Evolutionary conservation across 2,888 invertebrate genomes (phyloP), one percentile per base, ranked within the genome.

Genomic region (Drosophila pullipes): DNA sequence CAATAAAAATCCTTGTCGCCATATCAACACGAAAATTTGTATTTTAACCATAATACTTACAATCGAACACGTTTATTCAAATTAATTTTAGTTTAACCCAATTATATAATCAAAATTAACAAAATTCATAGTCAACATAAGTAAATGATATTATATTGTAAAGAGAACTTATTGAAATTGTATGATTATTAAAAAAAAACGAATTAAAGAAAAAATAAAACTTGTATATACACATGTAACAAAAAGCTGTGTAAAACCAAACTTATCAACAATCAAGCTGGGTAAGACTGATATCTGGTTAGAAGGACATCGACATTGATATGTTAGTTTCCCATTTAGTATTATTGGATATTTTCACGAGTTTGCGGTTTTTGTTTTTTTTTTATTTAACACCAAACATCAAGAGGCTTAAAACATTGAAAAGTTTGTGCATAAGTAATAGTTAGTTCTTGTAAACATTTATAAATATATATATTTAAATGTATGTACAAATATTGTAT

Each of bases 371-470:
- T 74, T 63, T 18, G 47, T 47, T 22, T 47, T 50, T 22, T 50
- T 50, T 85, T 85, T 89, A 89, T 83, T 85, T 57, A 71, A 90
- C 86, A 80, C 66, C 82, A 79, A 90, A 85, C 85, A 90, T 86
- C 91, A 89, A 85, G 89, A 85, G 69, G 61, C 69, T 89, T 78
- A 68, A 89, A 90, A 90, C 84, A 88, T 83, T 74, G 58, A 72
- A 70, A 57, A 63, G 62, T 75, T 80, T 67, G 78, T 71, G 73
- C 41, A 55, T 57, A 70, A 13, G 59, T 70, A 53, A 28, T 28
- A 55, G 55, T 41, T 55, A 73, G 64, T 55, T 44, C 47, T 71
- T 62, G 71, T 76, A 72, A 83, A 78, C 65, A 61, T 69, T 52
- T 54, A 70, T 63, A 82, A 82, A 54, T 64, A 59, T 80, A 47